A percentile compares a stretch with the other conserved stretches of the same genome.
Evolutionary conservation across 2,797 vertebrate species (phyloP).

Genomic region (Tolypeutes matacus): DNA sequence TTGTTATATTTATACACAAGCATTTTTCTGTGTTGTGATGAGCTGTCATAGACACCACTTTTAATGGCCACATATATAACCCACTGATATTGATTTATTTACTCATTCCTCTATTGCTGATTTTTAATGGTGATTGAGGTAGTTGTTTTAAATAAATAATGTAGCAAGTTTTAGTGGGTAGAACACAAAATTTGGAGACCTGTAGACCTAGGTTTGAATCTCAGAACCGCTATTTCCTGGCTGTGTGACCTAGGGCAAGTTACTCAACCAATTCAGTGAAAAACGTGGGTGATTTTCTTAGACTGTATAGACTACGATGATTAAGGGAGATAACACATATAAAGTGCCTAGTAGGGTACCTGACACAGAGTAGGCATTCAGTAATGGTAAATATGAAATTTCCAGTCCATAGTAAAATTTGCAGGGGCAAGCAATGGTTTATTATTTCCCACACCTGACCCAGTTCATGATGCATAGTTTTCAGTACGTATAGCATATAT

Average conservation of each 20-base stretch:
- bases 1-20: not conserved
- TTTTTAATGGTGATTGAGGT: not conserved
- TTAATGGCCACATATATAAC: not conserved
- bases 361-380: not conserved
- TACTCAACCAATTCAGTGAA: not conserved
- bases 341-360: not conserved
- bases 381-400: slow-evolving; percentile 13
- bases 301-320: not conserved
- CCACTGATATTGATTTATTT: slow-evolving; percentile 23
- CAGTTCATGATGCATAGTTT: not conserved
- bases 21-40: slow-evolving; percentile 35
- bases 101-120: not conserved
- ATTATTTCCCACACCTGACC: not conserved
- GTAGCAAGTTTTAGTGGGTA: not conserved
- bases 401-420: not conserved
- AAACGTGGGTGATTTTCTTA: not conserved
- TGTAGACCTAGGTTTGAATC: not conserved
- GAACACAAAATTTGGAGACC: not conserved
- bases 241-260: not conserved
- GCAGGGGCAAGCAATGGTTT: not conserved
- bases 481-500: not conserved
- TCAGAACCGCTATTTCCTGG: not conserved
- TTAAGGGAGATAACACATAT: not conserved
- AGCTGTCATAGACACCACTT: not conserved
- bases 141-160: slow-evolving; percentile 28